Percentiles rank a stretch among this genome's conserved stretches.
Evolutionary conservation across 2,797 vertebrate species (phyloP).

Genomic region (Cynopterus sphinx): DNA sequence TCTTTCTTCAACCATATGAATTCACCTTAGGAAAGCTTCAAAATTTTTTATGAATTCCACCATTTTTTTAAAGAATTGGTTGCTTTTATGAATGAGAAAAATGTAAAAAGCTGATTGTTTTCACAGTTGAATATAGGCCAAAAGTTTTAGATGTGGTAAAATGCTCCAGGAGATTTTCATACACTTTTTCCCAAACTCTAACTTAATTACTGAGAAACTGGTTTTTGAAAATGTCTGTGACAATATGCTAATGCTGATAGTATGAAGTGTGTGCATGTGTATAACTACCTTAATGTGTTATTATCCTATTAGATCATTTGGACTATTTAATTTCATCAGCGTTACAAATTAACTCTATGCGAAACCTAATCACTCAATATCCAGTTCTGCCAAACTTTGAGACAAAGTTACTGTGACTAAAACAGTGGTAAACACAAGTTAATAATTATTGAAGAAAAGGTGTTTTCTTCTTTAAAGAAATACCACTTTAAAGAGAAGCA

Average conservation of each 20-base stretch:
- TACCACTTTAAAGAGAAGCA: neutral
- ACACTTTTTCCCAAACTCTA: neutral
- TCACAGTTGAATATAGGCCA: neutral
- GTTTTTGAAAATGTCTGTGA: slow-evolving; percentile 16
- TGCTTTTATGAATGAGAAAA: slow-evolving; percentile 1
- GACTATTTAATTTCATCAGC: neutral
- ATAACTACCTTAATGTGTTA: neutral
- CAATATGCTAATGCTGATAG: neutral
- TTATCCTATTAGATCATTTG: neutral
- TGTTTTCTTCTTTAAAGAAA: neutral
- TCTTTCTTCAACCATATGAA: neutral
- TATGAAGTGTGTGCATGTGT: neutral
- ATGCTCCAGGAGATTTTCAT: slow-evolving; percentile 2
- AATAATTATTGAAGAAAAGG: neutral
- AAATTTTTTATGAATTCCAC: neutral
- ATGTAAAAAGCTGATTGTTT: neutral
- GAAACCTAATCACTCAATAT: neutral
- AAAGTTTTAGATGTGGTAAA: neutral
- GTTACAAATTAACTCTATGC: neutral
- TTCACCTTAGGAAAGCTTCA: neutral
- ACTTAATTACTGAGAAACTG: neutral
- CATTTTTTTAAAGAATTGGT: neutral
- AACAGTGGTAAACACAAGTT: neutral
- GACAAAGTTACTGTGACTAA: neutral
- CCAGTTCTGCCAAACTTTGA: neutral